Evolutionary conservation across 2,113 vertebrate genomes (phyloP), one percentile per base, ranked within the genome.

Genomic region (Zapus hudsonius): DNA sequence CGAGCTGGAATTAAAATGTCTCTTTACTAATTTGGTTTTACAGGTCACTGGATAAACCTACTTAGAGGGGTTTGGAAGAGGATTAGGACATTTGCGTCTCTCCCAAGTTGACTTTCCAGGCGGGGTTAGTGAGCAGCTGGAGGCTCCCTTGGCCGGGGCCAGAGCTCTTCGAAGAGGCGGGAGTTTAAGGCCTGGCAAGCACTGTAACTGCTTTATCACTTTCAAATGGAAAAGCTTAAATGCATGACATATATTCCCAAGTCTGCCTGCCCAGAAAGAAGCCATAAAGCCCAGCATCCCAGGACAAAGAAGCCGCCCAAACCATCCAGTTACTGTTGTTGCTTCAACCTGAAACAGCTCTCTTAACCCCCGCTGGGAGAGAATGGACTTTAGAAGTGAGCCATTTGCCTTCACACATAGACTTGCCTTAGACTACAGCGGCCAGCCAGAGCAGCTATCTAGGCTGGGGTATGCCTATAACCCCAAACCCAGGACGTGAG

Each of bases 41-140:
- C 97, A 95, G 95, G 80, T 98, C 66, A n/a, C 67, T 84, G 96
- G 97, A 96, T 97, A 96, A 97, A 95, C 91, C 94, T 97, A 94
- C 96, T 96, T 95, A 96, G 40, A 52, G 94, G 72, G 92, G 95
- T 90, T 91, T 83, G 57, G 95, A 95, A 96, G 95, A 95, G 95
- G 93, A 93, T 97, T 97, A 93, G 95, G 97, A 93, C 93, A 76
- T 96, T 96, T 89, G 90, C 19, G 59, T 81, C 90, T 92, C 83
- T 25, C 94, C 96, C 92, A 93, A 94, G 96, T 92, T 97, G 96
- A 90, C 91, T 96, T 97, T 96, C 85, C 92, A 95, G 91, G 94
- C 93, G 87, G 96, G 96, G 92, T 94, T 95, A 94, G 95, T 96
- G 96, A 95, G 96, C 97, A 97, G 92, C 97, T 85, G 95, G 94